Evolutionary conservation across 2,888 invertebrate species (phyloP).

Genomic region (Eristalis tenax): DNA sequence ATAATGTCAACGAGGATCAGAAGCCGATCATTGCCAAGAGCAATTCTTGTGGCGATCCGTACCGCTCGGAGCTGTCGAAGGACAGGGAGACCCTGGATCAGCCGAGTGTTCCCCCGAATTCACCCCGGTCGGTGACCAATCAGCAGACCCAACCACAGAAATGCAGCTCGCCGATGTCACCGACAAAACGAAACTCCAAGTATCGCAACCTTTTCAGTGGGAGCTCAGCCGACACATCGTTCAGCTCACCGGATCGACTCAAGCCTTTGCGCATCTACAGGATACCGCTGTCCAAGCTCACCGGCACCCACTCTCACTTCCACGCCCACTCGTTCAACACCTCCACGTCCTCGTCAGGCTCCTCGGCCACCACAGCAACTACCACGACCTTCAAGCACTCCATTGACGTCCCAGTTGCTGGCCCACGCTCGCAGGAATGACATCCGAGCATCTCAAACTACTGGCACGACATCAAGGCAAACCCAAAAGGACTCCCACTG

Average conservation of each 20-base stretch:
- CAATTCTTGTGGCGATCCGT: constrained; percentile 77
- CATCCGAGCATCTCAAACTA: constrained; percentile 38
- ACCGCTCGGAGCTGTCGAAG: constrained; percentile 69
- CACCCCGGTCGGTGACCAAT: constrained; percentile 73
- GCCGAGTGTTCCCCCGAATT: constrained; percentile 75
- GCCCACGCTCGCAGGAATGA: constrained; percentile 55
- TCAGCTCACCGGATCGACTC: constrained; percentile 75
- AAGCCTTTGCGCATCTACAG: constrained; percentile 78
- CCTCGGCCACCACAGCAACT: constrained; percentile 53
- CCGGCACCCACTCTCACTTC: constrained; percentile 77
- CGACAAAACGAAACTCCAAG: constrained; percentile 75
- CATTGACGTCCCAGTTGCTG: constrained; percentile 50
- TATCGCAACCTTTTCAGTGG: constrained; percentile 74
- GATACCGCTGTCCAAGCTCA: constrained; percentile 77
- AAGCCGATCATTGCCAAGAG: constrained; percentile 77
- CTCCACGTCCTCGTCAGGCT: constrained; percentile 58
- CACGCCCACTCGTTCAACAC: constrained; percentile 76
- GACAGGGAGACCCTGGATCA: constrained; percentile 53
- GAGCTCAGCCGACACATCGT: constrained; percentile 53
- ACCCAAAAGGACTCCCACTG: constrained; percentile 3
- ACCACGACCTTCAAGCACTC: constrained; percentile 64
- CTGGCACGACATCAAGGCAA: constrained; percentile 41
- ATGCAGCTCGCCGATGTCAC: constrained; percentile 75
- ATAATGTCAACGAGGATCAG: constrained; percentile 73
- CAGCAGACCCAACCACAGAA: constrained; percentile 53